Evolutionary conservation across 2,888 invertebrate species (phyloP).

Genomic region (Melieria crassipennis): DNA sequence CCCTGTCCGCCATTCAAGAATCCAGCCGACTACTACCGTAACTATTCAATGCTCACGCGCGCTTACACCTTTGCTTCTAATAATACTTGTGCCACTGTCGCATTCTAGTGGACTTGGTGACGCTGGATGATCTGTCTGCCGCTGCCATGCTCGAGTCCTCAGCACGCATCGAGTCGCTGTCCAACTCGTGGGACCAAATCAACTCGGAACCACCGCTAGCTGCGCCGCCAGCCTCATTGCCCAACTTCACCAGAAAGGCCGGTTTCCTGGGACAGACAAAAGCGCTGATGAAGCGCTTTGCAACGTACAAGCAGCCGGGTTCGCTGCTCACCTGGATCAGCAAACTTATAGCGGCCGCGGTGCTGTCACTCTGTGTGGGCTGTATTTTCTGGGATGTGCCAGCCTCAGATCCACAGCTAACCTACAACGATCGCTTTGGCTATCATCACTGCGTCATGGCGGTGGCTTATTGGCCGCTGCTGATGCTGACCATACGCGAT

Average conservation of each 20-base stretch:
- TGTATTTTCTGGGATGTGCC: conserved; percentile 92
- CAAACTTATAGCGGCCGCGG: conserved; percentile 80
- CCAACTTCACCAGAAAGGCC: conserved; percentile 73
- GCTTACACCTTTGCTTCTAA: no score
- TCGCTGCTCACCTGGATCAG: conserved; percentile 82
- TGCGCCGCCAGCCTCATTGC: conserved; percentile 82
- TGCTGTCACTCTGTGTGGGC: conserved; percentile 85
- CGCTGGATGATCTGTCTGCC: conserved; percentile 90
- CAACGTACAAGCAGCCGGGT: conserved; percentile 85
- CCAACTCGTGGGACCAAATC: conserved; percentile 73
- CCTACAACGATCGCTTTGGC: conserved; percentile 82
- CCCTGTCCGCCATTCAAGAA: conserved; percentile 97
- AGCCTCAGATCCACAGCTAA: conserved; percentile 77
- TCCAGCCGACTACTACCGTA: conserved; percentile 94
- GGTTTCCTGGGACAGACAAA: conserved; percentile 77
- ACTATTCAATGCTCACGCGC: conserved; percentile 62
- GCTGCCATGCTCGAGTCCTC: conserved; percentile 96
- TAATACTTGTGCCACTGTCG: background rate
- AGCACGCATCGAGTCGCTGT: conserved; percentile 89
- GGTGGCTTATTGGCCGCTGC: conserved; percentile 80
- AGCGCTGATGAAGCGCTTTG: conserved; percentile 70
- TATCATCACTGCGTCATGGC: conserved; percentile 87
- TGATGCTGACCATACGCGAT: conserved; percentile 70
- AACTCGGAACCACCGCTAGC: conserved; percentile 66
- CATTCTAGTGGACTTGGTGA: conserved; percentile 87